A percentile compares a stretch with the other conserved stretches of the same genome.
Conservation (phyloP, 1,140 invertebrate species). For the Magallana gigas region DNA sequence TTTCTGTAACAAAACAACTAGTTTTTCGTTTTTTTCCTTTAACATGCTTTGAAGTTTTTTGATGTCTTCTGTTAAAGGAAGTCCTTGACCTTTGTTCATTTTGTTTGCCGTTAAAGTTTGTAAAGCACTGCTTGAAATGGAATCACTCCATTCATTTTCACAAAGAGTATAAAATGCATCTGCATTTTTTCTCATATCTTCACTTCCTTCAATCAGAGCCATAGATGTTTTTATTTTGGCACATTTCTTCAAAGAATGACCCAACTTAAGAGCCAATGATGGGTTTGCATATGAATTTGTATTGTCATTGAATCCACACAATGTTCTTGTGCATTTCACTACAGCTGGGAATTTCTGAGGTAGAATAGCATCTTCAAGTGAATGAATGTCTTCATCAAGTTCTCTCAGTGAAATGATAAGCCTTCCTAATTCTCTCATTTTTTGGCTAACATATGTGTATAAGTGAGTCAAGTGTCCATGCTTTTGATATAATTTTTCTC, state of each 20-base stretch:
- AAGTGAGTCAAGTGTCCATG: conserved; percentile 58
- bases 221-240: conserved; percentile 54
- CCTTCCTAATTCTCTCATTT: conserved; percentile 57
- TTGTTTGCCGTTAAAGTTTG: conserved; percentile 50
- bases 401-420: conserved; percentile 54
- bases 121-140: conserved; percentile 53
- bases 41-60: conserved; percentile 48
- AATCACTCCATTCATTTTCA: conserved; percentile 53
- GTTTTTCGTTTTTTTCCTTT: conserved; percentile 43
- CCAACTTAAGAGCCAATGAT: conserved; percentile 59
- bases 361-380: conserved; percentile 41
- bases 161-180: conserved; percentile 52
- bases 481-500: conserved; percentile 58
- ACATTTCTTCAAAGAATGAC: conserved; percentile 60
- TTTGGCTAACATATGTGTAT: conserved; percentile 52
- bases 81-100: conserved; percentile 50
- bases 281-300: conserved; percentile 56
- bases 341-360: conserved; percentile 52
- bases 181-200: conserved; percentile 40
- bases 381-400: conserved; percentile 48
- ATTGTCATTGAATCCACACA: conserved; percentile 51
- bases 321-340: conserved; percentile 43
- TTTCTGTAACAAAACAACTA: conserved; percentile 14
- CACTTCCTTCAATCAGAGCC: conserved; percentile 39
- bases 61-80: conserved; percentile 60